A percentile compares a stretch with the other conserved stretches of the same genome.
phyloP scores from a whole-genome alignment of 1,140 invertebrate species.

The Dreissena polymorpha region DNA sequence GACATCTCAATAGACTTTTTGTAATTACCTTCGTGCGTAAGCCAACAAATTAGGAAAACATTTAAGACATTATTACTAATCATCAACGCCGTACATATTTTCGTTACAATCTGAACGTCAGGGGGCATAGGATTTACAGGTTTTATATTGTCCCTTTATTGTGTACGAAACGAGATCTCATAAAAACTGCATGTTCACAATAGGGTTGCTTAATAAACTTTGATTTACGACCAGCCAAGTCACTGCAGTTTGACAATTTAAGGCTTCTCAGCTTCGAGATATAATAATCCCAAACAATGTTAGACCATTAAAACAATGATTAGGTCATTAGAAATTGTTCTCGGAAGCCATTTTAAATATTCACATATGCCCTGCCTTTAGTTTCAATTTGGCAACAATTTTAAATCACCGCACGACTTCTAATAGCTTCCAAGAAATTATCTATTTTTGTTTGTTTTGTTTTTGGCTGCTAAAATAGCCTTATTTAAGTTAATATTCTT shows the following conservation, averaged over 20 bases:
- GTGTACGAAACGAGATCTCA: constrained; percentile 44
- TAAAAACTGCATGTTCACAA: constrained; percentile 49
- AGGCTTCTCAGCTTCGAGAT: constrained; percentile 3
- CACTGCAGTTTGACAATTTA: constrained; percentile 5
- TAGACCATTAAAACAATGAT: constrained; percentile 27
- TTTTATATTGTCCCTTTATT: constrained; percentile 54
- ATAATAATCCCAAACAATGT: constrained; percentile 26
- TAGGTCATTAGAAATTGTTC: not conserved
- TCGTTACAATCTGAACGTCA: constrained; percentile 20
- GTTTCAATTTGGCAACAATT: too few relatives aligned
- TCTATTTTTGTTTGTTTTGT: too few relatives aligned
- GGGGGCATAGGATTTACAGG: constrained; percentile 37
- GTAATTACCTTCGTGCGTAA: too few relatives aligned
- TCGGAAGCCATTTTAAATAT: not conserved
- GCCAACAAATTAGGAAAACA: too few relatives aligned
- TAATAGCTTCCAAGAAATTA: too few relatives aligned
- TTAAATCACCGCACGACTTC: too few relatives aligned
- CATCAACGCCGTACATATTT: constrained; percentile 43
- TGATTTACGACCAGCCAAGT: constrained; percentile 33
- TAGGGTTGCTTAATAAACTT: constrained; percentile 51
- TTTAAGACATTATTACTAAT: too few relatives aligned
- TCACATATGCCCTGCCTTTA: not conserved
- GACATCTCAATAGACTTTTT: too few relatives aligned
- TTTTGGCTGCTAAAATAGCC: too few relatives aligned
- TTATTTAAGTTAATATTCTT: too few relatives aligned